Evolutionary conservation across 2,888 invertebrate genomes (phyloP).

Genomic region (Napeogenes sylphis): DNA sequence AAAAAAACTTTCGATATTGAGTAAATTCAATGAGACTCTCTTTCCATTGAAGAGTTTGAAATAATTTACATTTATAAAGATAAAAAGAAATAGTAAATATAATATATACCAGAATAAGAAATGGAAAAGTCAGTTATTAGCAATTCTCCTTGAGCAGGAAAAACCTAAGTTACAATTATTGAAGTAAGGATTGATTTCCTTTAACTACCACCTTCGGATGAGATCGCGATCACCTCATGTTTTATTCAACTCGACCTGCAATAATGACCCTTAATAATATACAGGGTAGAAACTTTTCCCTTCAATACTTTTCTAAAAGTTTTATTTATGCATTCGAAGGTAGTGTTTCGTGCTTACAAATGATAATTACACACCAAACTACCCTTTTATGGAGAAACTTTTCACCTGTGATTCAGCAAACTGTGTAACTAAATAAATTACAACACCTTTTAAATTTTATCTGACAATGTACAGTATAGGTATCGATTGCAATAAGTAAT

Average conservation of each 20-base stretch:
- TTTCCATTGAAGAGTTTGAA: no score
- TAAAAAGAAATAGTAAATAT: neutral
- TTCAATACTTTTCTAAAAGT: constrained; percentile 27
- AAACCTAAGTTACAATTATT: constrained; percentile 41
- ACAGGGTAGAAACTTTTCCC: constrained; percentile 32
- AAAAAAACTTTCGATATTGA: no score
- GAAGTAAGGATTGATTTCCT: constrained; percentile 54
- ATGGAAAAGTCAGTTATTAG: constrained; percentile 4
- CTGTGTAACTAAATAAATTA: no score
- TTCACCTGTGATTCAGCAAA: no score
- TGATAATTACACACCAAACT: constrained; percentile 18
- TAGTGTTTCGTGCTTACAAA: constrained; percentile 19
- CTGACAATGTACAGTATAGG: no score
- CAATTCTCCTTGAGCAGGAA: constrained; percentile 10
- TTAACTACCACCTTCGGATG: constrained; percentile 51
- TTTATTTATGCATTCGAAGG: constrained; percentile 33
- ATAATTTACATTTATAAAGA: no score
- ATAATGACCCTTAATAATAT: constrained; percentile 60
- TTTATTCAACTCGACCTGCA: constrained; percentile 57
- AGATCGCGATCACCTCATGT: constrained; percentile 62
- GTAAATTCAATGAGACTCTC: no score
- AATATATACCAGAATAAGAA: neutral
- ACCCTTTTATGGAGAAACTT: neutral
- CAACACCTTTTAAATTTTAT: no score
- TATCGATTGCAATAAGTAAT: no score